Conservation (phyloP, 2,888 invertebrate genomes). For the Lasioglossum zephyrum region DNA sequence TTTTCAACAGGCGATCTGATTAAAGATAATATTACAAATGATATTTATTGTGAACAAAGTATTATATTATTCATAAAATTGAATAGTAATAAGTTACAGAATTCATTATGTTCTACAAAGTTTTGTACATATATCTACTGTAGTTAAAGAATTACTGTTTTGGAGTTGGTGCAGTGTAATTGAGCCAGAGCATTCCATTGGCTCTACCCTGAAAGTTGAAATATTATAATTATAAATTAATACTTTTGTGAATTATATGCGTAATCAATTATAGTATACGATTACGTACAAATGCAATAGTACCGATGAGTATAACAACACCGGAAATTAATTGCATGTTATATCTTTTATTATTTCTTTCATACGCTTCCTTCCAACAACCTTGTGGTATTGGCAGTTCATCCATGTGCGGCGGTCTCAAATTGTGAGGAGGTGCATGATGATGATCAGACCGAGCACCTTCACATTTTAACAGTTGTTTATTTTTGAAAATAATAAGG, state of each 20-base stretch:
- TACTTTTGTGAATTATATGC: not conserved
- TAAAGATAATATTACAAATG: not conserved
- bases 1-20: not conserved
- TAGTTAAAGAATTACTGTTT: constrained; percentile 20
- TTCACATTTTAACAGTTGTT: constrained; percentile 35
- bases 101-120: constrained; percentile 35
- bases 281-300: constrained; percentile 85
- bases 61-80: constrained; percentile 30
- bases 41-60: constrained; percentile 12
- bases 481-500: not conserved
- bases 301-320: constrained; percentile 79
- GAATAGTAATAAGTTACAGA: constrained; percentile 27
- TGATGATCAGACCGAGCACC: constrained; percentile 65
- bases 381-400: constrained; percentile 92
- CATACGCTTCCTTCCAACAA: constrained; percentile 90
- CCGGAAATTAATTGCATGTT: constrained; percentile 89
- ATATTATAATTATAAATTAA: constrained; percentile 13
- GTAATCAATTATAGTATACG: constrained; percentile 4
- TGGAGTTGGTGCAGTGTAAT: constrained; percentile 28
- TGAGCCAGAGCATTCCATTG: constrained; percentile 37
- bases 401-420: constrained; percentile 87
- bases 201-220: constrained; percentile 42
- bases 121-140: constrained; percentile 25
- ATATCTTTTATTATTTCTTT: constrained; percentile 88
- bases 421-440: constrained; percentile 29